These are phyloP conservation scores for Hydrophis major DNA, from an alignment of 2,797 vertebrate species.

Conservation along the genomic window DNA sequence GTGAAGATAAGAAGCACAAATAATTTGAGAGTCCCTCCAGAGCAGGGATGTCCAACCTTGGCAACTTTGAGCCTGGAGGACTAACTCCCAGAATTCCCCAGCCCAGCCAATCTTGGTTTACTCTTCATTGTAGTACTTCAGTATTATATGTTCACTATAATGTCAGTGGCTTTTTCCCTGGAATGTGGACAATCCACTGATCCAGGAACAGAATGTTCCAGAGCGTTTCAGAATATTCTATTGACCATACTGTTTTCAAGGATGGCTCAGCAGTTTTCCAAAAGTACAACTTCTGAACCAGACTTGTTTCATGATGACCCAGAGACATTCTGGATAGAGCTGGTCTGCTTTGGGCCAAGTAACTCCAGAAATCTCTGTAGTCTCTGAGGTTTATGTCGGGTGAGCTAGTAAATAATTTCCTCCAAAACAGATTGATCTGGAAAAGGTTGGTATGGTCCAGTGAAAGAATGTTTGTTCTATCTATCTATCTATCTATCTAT, in stretches of 20 bases:
- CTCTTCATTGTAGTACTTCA: neutral
- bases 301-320: neutral
- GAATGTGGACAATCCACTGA: neutral
- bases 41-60: no score
- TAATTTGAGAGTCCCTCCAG: neutral
- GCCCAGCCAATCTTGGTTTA: no score
- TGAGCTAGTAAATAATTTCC: neutral
- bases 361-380: neutral
- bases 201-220: neutral
- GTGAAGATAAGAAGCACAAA: neutral
- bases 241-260: neutral
- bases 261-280: neutral
- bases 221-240: neutral
- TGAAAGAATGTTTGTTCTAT: neutral
- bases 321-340: neutral
- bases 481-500: no score
- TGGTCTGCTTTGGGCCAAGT: neutral
- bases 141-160: neutral
- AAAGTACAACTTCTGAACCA: neutral
- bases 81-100: no score
- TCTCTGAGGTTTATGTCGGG: neutral
- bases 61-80: no score
- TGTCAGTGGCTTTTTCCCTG: neutral
- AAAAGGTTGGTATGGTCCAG: neutral
- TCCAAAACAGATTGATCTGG: neutral